A percentile compares a stretch with the other conserved stretches of the same genome.
Evolutionary conservation across 2,797 vertebrate genomes (phyloP).

Genomic region (Ctenopoma multispine): DNA sequence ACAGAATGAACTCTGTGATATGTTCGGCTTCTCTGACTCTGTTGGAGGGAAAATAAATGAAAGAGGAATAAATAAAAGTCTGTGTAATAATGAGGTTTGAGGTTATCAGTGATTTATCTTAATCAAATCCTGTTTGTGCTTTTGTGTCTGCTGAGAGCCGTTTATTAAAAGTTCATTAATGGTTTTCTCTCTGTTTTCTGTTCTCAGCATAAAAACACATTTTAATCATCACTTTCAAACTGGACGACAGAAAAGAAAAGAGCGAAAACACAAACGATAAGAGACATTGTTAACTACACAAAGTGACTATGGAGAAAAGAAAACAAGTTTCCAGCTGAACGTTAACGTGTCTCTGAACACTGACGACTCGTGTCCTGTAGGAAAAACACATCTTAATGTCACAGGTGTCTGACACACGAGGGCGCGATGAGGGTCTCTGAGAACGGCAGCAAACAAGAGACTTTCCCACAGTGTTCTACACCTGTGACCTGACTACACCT

Average conservation of each 20-base stretch:
- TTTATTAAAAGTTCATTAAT: conserved; percentile 47
- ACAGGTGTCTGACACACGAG: no score
- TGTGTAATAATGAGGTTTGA: conserved; percentile 56
- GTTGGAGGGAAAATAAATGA: neutral
- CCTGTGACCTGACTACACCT: no score
- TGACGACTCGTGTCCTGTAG: no score
- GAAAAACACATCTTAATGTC: no score
- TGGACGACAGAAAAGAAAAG: conserved; percentile 24
- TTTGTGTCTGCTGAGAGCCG: conserved; percentile 45
- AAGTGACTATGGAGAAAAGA: neutral
- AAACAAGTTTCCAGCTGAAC: conserved; percentile 14
- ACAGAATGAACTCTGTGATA: neutral
- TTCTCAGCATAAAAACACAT: conserved; percentile 27
- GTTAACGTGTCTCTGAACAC: neutral
- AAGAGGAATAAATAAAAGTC: conserved; percentile 40
- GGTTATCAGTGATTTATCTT: conserved; percentile 62
- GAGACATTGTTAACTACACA: neutral
- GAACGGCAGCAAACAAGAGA: no score
- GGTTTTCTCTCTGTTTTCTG: conserved; percentile 32
- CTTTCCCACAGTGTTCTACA: no score
- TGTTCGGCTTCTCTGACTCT: no score
- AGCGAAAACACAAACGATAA: conserved; percentile 42
- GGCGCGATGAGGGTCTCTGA: no score
- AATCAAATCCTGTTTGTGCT: conserved; percentile 67
- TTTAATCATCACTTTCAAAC: conserved; percentile 45